phyloP scores from a whole-genome alignment of 2,888 invertebrate species.

The Eutolmus rufibarbis region DNA sequence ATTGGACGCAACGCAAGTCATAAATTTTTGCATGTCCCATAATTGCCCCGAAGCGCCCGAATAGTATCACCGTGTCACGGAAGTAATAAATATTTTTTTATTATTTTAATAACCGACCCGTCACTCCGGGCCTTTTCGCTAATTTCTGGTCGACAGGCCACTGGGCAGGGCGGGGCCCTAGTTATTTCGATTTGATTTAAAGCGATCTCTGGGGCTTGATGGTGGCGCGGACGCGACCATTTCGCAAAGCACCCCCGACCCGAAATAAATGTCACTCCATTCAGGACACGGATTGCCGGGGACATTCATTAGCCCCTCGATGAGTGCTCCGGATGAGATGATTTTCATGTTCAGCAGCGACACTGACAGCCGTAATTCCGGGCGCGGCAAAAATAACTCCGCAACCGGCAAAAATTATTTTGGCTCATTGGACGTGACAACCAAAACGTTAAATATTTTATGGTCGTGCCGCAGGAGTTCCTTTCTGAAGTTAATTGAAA shows the following conservation, averaged over 20 bases:
- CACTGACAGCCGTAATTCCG: not conserved
- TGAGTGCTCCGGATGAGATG: not conserved
- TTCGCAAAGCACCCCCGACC: not conserved
- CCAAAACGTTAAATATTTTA: not conserved
- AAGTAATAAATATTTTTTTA: not conserved
- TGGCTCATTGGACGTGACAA: not conserved
- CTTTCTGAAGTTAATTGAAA: not conserved
- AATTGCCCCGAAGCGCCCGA: not conserved
- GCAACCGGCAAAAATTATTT: conserved; percentile 2
- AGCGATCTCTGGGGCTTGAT: not conserved
- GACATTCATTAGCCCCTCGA: not conserved
- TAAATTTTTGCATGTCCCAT: not conserved
- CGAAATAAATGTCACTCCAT: not conserved
- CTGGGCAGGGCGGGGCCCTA: not conserved
- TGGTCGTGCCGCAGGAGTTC: not conserved
- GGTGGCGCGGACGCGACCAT: not conserved
- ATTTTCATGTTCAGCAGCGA: not conserved
- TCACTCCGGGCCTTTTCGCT: not conserved
- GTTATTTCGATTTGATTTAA: not conserved
- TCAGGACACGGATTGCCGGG: not conserved
- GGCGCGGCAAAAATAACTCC: not conserved
- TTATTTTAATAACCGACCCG: not conserved
- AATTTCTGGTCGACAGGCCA: not conserved
- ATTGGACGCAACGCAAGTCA: not conserved
- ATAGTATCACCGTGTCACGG: conserved; percentile 1